These are phyloP conservation scores for Dicerorhinus sumatrensis DNA, from an alignment of 2,113 vertebrate genomes.

Conservation along the genomic window DNA sequence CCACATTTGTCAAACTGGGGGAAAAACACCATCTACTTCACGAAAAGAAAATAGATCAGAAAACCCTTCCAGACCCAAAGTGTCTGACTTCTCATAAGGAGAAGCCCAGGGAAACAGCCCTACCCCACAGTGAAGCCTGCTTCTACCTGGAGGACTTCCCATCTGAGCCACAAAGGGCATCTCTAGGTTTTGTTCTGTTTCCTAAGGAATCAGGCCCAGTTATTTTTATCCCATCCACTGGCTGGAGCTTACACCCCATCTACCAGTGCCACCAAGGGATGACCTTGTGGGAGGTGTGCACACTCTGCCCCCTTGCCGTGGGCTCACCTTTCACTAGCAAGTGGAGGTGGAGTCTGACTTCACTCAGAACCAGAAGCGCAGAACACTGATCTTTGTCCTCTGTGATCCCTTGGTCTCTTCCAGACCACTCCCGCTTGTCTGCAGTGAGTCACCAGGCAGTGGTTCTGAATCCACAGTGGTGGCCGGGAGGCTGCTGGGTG, in stretches of 20 bases:
- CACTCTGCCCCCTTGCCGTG: slow-evolving; percentile 52
- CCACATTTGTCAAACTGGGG: neutral
- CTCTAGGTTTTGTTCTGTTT: slow-evolving; percentile 70
- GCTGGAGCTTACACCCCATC: slow-evolving; percentile 65
- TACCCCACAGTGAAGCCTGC: too few relatives aligned
- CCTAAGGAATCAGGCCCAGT: slow-evolving; percentile 57
- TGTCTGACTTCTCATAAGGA: fast-evolving
- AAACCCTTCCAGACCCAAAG: neutral
- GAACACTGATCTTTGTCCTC: neutral
- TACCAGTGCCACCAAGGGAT: slow-evolving; percentile 62
- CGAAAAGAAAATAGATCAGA: neutral
- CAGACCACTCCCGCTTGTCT: neutral
- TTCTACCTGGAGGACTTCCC: neutral
- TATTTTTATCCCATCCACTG: slow-evolving; percentile 73
- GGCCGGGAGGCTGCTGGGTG: fast-evolving
- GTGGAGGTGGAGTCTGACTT: neutral
- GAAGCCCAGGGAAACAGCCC: neutral
- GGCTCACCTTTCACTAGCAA: slow-evolving; percentile 63
- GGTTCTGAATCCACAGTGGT: fast-evolving
- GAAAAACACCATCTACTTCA: neutral
- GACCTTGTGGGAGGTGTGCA: neutral
- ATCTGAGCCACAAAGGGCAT: neutral
- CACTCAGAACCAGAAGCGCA: slow-evolving; percentile 25
- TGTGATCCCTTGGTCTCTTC: fast-evolving
- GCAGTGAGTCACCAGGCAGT: neutral